phyloP scores from a whole-genome alignment of 2,797 vertebrate genomes.

The Eulemur albifrons region DNA sequence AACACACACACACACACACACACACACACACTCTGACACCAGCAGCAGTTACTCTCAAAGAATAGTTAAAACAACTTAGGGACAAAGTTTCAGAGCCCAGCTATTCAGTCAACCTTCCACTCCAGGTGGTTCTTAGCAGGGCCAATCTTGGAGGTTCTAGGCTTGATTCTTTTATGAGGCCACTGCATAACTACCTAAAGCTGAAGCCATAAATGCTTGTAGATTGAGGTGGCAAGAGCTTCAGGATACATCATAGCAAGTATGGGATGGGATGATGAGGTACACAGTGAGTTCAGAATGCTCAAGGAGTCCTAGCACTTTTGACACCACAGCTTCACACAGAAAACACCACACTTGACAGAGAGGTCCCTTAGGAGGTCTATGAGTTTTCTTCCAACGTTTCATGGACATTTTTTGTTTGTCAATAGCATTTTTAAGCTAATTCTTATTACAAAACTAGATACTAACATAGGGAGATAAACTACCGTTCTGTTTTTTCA shows the following conservation, averaged over 20 bases:
- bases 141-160: too few relatives aligned
- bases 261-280: rapidly evolving
- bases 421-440: neutral
- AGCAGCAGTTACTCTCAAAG: neutral
- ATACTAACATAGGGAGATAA: neutral
- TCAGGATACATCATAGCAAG: neutral
- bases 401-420: neutral
- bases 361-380: neutral
- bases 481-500: neutral
- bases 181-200: neutral
- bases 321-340: neutral
- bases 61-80: neutral
- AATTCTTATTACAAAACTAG: constrained; percentile 34
- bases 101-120: neutral
- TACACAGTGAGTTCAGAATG: neutral
- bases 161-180: neutral
- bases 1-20: too few relatives aligned
- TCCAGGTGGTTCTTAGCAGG: neutral
- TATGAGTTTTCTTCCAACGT: neutral
- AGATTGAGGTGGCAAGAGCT: neutral
- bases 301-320: neutral
- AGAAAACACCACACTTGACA: neutral
- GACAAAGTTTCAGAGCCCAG: neutral
- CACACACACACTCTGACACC: neutral
- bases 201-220: neutral